These are phyloP conservation scores for Circaetus gallicus DNA, from an alignment of 2,113 vertebrate genomes.

Conservation along the genomic window DNA sequence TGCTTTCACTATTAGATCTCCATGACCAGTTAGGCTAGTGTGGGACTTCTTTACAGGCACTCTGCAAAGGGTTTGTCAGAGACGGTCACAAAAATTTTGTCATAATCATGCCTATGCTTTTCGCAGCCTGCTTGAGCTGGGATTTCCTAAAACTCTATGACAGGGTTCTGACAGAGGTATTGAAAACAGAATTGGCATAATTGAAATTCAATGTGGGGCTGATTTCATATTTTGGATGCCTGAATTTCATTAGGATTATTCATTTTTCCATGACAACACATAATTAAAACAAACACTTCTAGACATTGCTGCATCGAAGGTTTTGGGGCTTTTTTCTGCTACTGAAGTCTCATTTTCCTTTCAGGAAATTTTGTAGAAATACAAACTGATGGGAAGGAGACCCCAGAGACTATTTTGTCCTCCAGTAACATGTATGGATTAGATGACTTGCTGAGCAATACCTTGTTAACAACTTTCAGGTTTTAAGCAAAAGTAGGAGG, in stretches of 20 bases:
- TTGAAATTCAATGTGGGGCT: neutral
- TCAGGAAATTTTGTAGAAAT: neutral
- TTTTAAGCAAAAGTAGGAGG: conserved; percentile 10
- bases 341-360: neutral
- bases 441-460: conserved; percentile 23
- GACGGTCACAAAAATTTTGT: neutral
- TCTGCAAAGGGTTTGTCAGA: neutral
- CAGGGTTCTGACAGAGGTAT: neutral
- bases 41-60: neutral
- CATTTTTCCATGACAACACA: neutral
- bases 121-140: neutral
- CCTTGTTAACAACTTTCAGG: conserved; percentile 20
- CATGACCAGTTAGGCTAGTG: neutral
- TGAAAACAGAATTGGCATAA: neutral
- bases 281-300: neutral
- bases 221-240: neutral
- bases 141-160: neutral
- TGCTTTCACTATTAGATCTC: neutral
- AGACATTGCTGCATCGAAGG: neutral
- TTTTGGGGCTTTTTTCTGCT: neutral
- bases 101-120: neutral
- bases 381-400: neutral
- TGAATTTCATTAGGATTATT: neutral
- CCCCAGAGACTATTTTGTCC: conserved; percentile 23
- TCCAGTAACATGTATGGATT: neutral